phyloP scores from a whole-genome alignment of 2,888 invertebrate genomes.

The Plemyria rubiginata region DNA sequence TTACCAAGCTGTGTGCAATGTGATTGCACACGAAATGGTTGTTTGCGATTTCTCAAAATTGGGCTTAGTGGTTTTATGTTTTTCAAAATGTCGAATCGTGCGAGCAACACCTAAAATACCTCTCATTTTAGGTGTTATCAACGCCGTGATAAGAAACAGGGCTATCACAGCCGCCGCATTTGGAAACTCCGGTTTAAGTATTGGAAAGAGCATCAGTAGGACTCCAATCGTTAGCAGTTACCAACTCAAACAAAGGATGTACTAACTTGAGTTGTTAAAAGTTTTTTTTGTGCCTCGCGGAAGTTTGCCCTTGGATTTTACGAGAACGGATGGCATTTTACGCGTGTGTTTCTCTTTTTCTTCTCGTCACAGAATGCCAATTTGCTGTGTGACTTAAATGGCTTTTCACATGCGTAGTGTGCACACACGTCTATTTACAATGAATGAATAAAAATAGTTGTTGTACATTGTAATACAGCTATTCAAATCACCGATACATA shows the following conservation, averaged over 20 bases:
- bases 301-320: constrained; percentile 21
- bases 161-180: background rate
- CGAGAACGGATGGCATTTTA: constrained; percentile 1
- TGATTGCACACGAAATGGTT: too few species aligned
- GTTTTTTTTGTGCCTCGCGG: constrained; percentile 34
- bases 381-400: background rate
- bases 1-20: too few species aligned
- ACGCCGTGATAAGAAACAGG: background rate
- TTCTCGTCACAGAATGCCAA: constrained; percentile 1
- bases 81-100: too few species aligned
- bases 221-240: constrained; percentile 42
- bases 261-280: constrained; percentile 45
- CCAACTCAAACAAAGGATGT: constrained; percentile 43
- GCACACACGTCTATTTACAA: too few species aligned
- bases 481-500: too few species aligned
- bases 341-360: background rate
- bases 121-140: too few species aligned
- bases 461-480: too few species aligned
- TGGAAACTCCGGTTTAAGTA: constrained; percentile 19
- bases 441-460: too few species aligned
- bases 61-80: too few species aligned
- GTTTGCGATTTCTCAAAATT: too few species aligned
- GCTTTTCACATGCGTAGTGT: background rate
- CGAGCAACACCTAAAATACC: too few species aligned
- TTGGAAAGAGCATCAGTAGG: constrained; percentile 31